Base-by-base conservation (phyloP, 2,888 invertebrate species). In the Saturnia pavonia region DNA sequence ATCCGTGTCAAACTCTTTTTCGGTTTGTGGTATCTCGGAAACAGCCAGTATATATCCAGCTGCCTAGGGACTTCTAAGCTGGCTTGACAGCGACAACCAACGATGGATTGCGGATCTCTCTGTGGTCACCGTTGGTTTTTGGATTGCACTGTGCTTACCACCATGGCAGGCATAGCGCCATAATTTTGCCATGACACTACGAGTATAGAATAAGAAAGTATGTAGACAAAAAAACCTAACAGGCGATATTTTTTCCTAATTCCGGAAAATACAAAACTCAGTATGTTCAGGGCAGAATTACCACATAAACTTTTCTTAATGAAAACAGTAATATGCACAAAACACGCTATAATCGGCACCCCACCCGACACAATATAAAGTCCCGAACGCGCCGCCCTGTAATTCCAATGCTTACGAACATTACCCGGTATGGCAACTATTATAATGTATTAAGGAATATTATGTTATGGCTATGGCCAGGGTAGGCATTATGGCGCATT, bases 401-500 rank as follows among this genome's bases (percentile, higher is more conserved):
- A 93, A 93, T 92, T 92, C 92, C 90, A 91, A 91, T 92, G 88
- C 92, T 92, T 92, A 92, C 85, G 88, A 89, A 88, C 90, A 93
- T 94, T 94, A 94, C 89, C 91, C 86, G 84, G 86, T 86, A 88
- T 88, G 88, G 89, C 91, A 87, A 91, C 93, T 92, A 93, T 94
- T 94, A 94, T 94, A 92, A 93, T 90, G 92, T 93, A 93, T 93
- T 92, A 94, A 90, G 91, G 88, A 89, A 87, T 94, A 93, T 93
- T 93, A 94, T 94, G 92, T 92, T 89, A 92, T 87, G 89, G 88
- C 86, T 84, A 87, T 83, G 83, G 84, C 84, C 83, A 80, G 81
- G 79, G 82, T 78, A 85, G 73, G 82, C 89, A 88, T 91, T 91
- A 92, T 88, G 87, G 89, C 80, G 84, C 85, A 88, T 85, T 85